Base-by-base conservation (phyloP, 2,888 invertebrate genomes). In the Monopis laevigella region DNA sequence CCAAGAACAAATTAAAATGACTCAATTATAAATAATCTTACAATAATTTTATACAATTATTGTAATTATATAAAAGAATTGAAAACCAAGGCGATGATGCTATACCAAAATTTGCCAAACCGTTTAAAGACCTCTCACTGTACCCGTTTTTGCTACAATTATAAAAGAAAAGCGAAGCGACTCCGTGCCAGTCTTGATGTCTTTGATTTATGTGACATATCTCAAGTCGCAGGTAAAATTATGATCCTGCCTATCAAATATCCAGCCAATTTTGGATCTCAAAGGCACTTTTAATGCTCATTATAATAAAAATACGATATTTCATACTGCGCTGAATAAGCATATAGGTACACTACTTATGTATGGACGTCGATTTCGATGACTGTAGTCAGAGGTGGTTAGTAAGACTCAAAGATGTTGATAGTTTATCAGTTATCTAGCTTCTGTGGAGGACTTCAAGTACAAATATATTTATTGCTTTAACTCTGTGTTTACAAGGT, bases 251-350 rank as follows among this genome's bases (percentile, higher is more conserved):
- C 59, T 62, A 69, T 75, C 72, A 75, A 75, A 75, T 66, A 69
- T 74, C 73, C 74, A 64, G 56, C 58, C 42, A 70, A 64, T 71
- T 73, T 77, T 67, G 62, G 66, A 65, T 59, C 49, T 46, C 60
- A 48, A 55, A 58, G 62, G 69, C 65, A 63, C 63, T 66, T 58
- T 71, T 64, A 62, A 65, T 61, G 62, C 62, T 75, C 66, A 72
- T 80, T 77, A 74, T 68, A 77, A 78, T 77, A 78, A 77, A 75
- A 71, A 73, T 63, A 59, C 73, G 53, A 77, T 74, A 73, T 67
- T 65, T 77, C 71, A 75, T 70, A 63, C 62, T 62, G 36, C 39
- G 34, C 16, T 34, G 32, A 59, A 57, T 57, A 57, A 59, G 41
- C 41, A 58, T 59, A 59, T 55, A 29, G n/a, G 28, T 32, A n/a